Conservation (phyloP, 2,113 vertebrate species). For the Sclerurus mexicanus region DNA sequence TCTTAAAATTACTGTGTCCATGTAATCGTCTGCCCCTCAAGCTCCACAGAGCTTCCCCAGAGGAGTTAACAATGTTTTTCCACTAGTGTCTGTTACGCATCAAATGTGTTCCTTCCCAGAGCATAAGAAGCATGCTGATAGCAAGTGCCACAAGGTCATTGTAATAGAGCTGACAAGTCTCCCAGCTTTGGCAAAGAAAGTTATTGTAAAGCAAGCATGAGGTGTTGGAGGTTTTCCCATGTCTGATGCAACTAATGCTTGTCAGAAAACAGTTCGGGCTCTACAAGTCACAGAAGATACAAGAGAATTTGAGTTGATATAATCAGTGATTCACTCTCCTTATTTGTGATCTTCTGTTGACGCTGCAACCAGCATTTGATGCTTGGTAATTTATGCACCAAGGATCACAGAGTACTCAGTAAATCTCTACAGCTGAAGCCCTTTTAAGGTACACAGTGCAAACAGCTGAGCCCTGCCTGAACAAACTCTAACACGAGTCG, state of each 20-base stretch:
- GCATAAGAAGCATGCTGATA: neutral
- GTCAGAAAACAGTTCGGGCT: neutral
- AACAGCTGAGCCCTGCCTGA: neutral
- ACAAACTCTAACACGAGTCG: neutral
- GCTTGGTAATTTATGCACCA: neutral
- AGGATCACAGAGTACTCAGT: neutral
- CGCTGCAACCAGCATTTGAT: neutral
- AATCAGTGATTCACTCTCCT: neutral
- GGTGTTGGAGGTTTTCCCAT: accelerated
- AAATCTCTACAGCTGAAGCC: neutral
- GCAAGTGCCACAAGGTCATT: neutral
- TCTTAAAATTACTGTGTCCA: neutral
- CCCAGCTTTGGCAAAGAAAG: neutral
- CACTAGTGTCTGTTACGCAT: neutral
- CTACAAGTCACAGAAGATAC: neutral
- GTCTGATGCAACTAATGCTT: neutral
- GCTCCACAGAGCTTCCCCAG: neutral
- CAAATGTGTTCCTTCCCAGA: neutral
- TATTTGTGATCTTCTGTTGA: neutral
- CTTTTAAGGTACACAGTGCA: neutral
- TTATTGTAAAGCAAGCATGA: neutral
- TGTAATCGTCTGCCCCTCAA: neutral
- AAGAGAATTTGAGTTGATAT: neutral
- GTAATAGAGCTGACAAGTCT: neutral
- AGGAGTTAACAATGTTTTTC: neutral